Conservation (phyloP, 2,797 vertebrate genomes). For the Lindbergichthys nudifrons region DNA sequence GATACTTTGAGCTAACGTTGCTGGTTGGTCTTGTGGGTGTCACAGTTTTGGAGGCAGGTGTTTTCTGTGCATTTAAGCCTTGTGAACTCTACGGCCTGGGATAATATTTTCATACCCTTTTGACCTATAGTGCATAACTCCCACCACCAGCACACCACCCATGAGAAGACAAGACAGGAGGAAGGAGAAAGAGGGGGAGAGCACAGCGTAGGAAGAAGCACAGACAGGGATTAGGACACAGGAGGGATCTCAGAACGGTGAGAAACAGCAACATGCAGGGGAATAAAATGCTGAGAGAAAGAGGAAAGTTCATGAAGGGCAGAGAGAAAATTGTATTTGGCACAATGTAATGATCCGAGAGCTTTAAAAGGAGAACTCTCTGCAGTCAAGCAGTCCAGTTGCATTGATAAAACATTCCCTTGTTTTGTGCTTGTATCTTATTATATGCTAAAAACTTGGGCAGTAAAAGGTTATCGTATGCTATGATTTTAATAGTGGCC, state of each 20-base stretch:
- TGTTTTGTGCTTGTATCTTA: constrained; percentile 84
- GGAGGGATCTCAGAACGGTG: constrained; percentile 50
- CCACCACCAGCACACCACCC: constrained; percentile 77
- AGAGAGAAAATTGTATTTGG: constrained; percentile 75
- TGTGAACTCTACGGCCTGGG: constrained; percentile 76
- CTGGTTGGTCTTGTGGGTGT: constrained; percentile 82
- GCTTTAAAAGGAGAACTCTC: constrained; percentile 68
- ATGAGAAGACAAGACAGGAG: constrained; percentile 81
- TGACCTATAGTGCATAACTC: constrained; percentile 84
- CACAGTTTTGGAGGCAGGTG: constrained; percentile 84
- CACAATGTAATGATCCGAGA: constrained; percentile 76
- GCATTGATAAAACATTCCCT: constrained; percentile 81
- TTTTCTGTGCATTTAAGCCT: constrained; percentile 82
- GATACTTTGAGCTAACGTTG: constrained; percentile 80
- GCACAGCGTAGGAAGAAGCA: constrained; percentile 71
- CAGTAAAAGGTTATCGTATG: constrained; percentile 73
- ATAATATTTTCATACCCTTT: constrained; percentile 78
- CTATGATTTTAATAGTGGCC: constrained; percentile 70
- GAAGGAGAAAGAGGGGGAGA: constrained; percentile 78
- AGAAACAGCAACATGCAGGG: constrained; percentile 72
- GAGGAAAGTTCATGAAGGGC: constrained; percentile 79
- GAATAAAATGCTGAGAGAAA: constrained; percentile 79
- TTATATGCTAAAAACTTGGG: constrained; percentile 77
- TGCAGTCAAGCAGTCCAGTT: constrained; percentile 79
- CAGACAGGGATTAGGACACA: constrained; percentile 65